phyloP scores from a whole-genome alignment of 53 echinoderm and acorn worm species.

The Paelopatides confundens region DNA sequence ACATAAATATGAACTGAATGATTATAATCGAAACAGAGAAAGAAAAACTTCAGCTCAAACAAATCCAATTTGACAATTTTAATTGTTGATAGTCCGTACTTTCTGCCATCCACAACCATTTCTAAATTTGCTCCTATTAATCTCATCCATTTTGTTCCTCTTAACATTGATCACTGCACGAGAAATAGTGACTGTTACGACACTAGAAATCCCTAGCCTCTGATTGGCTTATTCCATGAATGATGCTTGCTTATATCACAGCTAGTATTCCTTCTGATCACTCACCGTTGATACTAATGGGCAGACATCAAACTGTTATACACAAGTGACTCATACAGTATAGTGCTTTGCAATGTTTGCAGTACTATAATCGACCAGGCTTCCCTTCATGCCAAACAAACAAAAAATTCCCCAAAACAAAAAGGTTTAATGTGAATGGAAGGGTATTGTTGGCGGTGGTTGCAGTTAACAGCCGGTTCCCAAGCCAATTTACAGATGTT shows the following conservation, averaged over 20 bases:
- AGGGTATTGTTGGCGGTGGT: background rate
- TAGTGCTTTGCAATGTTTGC: background rate
- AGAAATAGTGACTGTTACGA: conserved; percentile 21
- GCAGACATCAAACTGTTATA: conserved; percentile 26
- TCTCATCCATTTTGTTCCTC: conserved; percentile 28
- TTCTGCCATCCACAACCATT: background rate
- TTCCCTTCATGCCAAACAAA: background rate
- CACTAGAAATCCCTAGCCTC: background rate
- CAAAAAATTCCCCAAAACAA: background rate
- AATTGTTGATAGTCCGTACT: background rate
- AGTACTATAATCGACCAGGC: background rate
- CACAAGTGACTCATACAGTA: conserved; percentile 26
- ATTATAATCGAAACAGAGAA: background rate
- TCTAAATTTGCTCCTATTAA: conserved; percentile 4
- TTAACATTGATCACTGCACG: background rate
- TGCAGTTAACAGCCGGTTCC: too few relatives aligned
- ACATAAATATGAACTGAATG: background rate
- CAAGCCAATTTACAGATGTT: too few relatives aligned
- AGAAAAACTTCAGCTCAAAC: background rate
- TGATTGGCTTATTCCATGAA: background rate
- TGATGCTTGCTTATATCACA: conserved; percentile 28
- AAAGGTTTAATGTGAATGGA: background rate
- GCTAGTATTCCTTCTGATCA: background rate
- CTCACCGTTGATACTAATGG: background rate
- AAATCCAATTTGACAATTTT: background rate